Evolutionary conservation across 2,113 vertebrate species (phyloP).

Genomic region (Lota lota): DNA sequence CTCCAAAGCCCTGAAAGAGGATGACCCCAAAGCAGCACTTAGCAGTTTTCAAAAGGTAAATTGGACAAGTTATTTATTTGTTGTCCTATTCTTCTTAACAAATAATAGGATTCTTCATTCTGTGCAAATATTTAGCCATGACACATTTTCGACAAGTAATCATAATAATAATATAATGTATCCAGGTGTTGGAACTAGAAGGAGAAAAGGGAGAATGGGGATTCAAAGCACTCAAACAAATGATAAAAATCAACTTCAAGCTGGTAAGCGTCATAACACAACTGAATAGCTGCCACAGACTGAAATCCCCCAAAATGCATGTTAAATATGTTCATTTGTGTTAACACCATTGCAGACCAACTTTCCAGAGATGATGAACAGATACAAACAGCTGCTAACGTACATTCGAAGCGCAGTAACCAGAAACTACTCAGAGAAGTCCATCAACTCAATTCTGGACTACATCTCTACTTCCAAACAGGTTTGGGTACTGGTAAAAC

Average conservation of each 20-base stretch:
- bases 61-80: slow-evolving; percentile 9
- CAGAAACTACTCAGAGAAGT: slow-evolving; percentile 99
- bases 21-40: slow-evolving; percentile 96
- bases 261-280: slow-evolving; percentile 76
- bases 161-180: not conserved
- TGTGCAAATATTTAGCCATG: too few relatives aligned
- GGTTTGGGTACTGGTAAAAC: slow-evolving; percentile 70
- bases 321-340: not conserved
- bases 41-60: slow-evolving; percentile 98
- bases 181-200: slow-evolving; percentile 95
- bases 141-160: too few relatives aligned
- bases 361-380: slow-evolving; percentile 99
- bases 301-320: too few relatives aligned
- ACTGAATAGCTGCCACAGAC: too few relatives aligned
- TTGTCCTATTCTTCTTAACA: too few relatives aligned
- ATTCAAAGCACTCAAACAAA: slow-evolving; percentile 99
- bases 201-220: slow-evolving; percentile 99
- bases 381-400: slow-evolving; percentile 97
- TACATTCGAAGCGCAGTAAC: slow-evolving; percentile 98
- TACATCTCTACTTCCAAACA: slow-evolving; percentile 99
- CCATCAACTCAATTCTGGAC: slow-evolving; percentile 99
- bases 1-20: slow-evolving; percentile 98
- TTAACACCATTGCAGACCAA: slow-evolving; percentile 80
- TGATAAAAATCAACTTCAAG: slow-evolving; percentile 99
- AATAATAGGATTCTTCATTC: too few relatives aligned